phyloP scores from a whole-genome alignment of 2,797 vertebrate genomes.

The Potorous gilbertii region DNA sequence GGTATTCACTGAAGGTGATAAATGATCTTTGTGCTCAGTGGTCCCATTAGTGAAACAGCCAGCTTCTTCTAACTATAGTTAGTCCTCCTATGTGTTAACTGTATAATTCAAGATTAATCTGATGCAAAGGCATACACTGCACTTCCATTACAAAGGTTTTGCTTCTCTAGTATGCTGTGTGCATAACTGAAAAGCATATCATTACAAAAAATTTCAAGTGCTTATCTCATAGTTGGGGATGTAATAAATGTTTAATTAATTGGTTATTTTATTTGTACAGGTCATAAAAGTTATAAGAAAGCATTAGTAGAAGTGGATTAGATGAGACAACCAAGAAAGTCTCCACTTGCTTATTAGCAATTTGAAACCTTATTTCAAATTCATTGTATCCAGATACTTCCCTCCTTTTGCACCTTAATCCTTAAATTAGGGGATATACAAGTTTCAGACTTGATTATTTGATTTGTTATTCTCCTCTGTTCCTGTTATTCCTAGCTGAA shows the following conservation, averaged over 20 bases:
- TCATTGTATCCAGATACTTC: background rate
- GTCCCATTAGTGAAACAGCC: background rate
- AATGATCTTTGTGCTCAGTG: background rate
- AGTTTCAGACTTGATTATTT: background rate
- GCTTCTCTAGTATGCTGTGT: background rate
- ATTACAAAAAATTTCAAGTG: background rate
- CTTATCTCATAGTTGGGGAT: background rate
- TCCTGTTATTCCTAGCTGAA: background rate
- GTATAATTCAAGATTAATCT: background rate
- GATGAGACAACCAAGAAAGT: background rate
- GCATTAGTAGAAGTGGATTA: background rate
- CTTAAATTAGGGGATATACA: background rate
- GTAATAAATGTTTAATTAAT: background rate
- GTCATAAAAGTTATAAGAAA: background rate
- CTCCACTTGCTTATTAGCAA: background rate
- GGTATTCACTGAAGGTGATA: background rate
- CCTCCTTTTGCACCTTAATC: background rate
- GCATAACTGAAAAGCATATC: background rate
- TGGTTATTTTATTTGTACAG: background rate
- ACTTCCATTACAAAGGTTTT: background rate
- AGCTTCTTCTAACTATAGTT: background rate
- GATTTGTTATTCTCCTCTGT: background rate
- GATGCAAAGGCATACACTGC: background rate
- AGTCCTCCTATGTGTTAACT: background rate
- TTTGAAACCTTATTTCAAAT: background rate